phyloP scores from a whole-genome alignment of 1,140 invertebrate genomes.

The Onthophagus taurus region DNA sequence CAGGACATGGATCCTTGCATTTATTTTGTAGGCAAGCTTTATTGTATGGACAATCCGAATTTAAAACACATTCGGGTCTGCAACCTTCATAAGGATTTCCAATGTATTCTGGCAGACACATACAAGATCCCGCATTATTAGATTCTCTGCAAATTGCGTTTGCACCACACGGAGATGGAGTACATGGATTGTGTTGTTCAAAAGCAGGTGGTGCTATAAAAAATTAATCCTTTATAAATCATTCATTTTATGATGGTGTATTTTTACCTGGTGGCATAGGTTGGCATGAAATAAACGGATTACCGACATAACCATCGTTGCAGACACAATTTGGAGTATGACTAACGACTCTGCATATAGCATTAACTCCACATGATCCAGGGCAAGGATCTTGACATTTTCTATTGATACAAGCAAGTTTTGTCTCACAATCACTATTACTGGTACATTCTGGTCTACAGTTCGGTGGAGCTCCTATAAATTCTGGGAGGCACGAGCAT shows the following conservation, averaged over 20 bases:
- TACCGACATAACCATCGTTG: conserved; percentile 48
- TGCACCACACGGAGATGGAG: conserved; percentile 70
- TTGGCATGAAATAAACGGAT: conserved; percentile 47
- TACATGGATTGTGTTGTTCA: conserved; percentile 43
- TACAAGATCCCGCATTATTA: conserved; percentile 61
- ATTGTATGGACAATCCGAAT: conserved; percentile 68
- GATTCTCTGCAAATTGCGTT: conserved; percentile 67
- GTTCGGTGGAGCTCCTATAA: conserved; percentile 49
- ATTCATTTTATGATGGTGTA: neutral
- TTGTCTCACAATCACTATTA: conserved; percentile 53
- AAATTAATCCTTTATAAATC: neutral
- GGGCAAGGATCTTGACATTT: conserved; percentile 56
- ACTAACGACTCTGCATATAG: conserved; percentile 47
- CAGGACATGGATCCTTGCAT: conserved; percentile 69
- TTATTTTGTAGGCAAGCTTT: conserved; percentile 69
- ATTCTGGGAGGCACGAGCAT: conserved; percentile 53
- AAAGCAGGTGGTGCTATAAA: neutral
- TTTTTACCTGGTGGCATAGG: conserved; percentile 15
- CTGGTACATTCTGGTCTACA: conserved; percentile 60
- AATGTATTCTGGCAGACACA: conserved; percentile 68
- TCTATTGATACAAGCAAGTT: conserved; percentile 53
- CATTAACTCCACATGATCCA: conserved; percentile 46
- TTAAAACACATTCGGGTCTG: conserved; percentile 70
- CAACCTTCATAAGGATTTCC: conserved; percentile 72
- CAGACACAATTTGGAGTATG: conserved; percentile 54